phyloP scores from a whole-genome alignment of 2,888 invertebrate genomes.

The Epinotia nisella region DNA sequence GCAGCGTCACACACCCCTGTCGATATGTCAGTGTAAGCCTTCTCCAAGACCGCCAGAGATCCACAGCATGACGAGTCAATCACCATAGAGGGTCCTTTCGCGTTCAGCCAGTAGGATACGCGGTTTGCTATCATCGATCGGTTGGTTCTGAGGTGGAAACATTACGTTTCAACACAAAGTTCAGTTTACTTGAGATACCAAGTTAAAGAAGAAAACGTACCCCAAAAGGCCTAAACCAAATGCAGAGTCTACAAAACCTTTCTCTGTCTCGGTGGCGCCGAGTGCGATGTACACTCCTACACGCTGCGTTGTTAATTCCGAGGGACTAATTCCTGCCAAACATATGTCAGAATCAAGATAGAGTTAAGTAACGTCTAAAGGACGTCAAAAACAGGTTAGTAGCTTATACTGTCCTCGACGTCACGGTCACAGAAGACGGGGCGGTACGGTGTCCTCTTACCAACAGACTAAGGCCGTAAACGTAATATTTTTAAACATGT shows the following conservation, averaged over 20 bases:
- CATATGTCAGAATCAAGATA: background rate
- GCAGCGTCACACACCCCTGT: slow-evolving; percentile 73
- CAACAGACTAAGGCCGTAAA: no score
- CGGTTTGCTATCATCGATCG: slow-evolving; percentile 65
- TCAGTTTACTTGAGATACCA: background rate
- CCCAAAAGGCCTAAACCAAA: slow-evolving; percentile 18
- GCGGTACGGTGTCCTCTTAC: no score
- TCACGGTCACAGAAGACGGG: no score
- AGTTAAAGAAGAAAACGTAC: slow-evolving; percentile 2
- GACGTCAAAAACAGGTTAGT: background rate
- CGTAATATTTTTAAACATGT: no score
- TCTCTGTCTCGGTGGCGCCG: slow-evolving; percentile 10
- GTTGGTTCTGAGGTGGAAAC: slow-evolving; percentile 48
- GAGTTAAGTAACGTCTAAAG: background rate
- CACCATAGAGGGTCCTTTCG: slow-evolving; percentile 61
- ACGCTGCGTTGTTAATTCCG: slow-evolving; percentile 4
- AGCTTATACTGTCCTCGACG: no score
- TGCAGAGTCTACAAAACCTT: background rate
- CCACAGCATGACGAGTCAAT: slow-evolving; percentile 59
- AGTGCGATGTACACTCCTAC: slow-evolving; percentile 23
- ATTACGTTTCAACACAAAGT: background rate
- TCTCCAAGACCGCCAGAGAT: slow-evolving; percentile 56
- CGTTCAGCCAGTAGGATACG: slow-evolving; percentile 65
- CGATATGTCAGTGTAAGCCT: slow-evolving; percentile 56
- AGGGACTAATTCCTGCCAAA: slow-evolving; percentile 23